Conservation (phyloP, 2,888 invertebrate species). For the Tridacna gigas region DNA sequence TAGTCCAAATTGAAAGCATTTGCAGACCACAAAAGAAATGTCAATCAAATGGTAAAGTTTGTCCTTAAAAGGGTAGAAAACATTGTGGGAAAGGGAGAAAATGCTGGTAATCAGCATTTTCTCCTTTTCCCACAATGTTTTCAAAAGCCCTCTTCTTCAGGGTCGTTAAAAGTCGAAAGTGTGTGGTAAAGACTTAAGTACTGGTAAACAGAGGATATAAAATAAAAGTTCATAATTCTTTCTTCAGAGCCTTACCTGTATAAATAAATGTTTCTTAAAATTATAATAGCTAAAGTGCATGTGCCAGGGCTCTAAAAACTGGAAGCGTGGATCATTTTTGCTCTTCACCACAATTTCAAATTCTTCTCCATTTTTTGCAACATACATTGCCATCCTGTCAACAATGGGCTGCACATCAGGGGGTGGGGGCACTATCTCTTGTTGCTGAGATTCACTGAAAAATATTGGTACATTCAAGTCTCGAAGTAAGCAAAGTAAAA, state of each 20-base stretch:
- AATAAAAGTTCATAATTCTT: too few relatives aligned
- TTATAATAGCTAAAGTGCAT: constrained; percentile 93
- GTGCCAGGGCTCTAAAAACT: constrained; percentile 92
- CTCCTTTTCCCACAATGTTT: neutral
- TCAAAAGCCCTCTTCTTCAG: neutral
- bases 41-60: too few relatives aligned
- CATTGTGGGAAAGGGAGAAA: neutral
- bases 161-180: neutral
- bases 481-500: too few relatives aligned
- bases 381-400: constrained; percentile 98
- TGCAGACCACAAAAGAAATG: too few relatives aligned
- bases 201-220: neutral
- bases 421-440: constrained; percentile 88
- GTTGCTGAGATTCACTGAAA: constrained; percentile 26
- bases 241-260: constrained; percentile 64
- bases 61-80: too few relatives aligned
- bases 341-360: constrained; percentile 90
- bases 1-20: too few relatives aligned
- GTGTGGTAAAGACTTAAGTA: neutral
- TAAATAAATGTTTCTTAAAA: constrained; percentile 86
- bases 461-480: neutral
- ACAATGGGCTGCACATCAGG: constrained; percentile 94
- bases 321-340: constrained; percentile 91
- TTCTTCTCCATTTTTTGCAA: constrained; percentile 96
- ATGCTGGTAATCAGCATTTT: constrained; percentile 7